Conservation (phyloP, 1,140 invertebrate species). For the Hycleus phaleratus region DNA sequence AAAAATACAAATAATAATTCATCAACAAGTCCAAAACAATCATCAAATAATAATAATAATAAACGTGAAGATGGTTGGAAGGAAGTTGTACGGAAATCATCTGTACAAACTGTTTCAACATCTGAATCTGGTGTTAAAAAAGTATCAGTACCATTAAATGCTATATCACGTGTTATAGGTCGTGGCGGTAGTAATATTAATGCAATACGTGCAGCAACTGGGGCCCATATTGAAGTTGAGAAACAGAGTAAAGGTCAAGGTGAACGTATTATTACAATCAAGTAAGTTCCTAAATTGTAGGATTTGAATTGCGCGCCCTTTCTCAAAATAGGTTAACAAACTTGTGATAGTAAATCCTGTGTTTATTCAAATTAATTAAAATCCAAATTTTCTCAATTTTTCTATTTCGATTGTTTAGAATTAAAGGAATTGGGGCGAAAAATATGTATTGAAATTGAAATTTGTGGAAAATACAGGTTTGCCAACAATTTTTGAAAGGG, state of each 20-base stretch:
- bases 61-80: slow-evolving; percentile 93
- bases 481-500: no score
- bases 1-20: slow-evolving; percentile 3
- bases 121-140: slow-evolving; percentile 60
- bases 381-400: not conserved
- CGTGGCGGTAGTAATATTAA: slow-evolving; percentile 95
- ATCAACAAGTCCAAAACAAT: slow-evolving; percentile 62
- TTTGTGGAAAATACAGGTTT: no score
- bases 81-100: slow-evolving; percentile 84
- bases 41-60: slow-evolving; percentile 33
- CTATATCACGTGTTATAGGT: slow-evolving; percentile 92
- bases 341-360: no score
- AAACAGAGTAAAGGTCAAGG: slow-evolving; percentile 92
- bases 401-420: not conserved
- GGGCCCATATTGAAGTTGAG: slow-evolving; percentile 96
- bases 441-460: no score
- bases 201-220: slow-evolving; percentile 87
- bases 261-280: slow-evolving; percentile 91
- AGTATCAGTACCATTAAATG: slow-evolving; percentile 87
- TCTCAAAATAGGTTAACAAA: no score
- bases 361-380: no score
- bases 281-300: slow-evolving; percentile 48
- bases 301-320: no score
- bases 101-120: slow-evolving; percentile 44
- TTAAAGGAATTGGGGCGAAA: no score